Evolutionary conservation across 2,888 invertebrate species (phyloP).

Genomic region (Megastigmus dorsalis): DNA sequence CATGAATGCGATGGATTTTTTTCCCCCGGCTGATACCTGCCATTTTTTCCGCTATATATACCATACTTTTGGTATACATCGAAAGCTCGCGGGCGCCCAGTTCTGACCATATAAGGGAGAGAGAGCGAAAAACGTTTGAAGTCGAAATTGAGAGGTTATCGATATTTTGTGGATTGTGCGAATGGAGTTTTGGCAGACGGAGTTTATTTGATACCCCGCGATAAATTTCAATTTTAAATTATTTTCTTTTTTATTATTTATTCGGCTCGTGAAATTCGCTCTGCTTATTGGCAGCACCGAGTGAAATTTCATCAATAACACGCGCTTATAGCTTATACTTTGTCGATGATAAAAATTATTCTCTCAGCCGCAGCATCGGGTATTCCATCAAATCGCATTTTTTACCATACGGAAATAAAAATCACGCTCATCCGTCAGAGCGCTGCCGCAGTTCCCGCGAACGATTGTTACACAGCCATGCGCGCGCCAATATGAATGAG

Average conservation of each 20-base stretch:
- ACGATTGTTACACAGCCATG: too few relatives aligned
- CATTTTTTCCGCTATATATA: not conserved
- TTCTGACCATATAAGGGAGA: not conserved
- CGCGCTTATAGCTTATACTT: too few relatives aligned
- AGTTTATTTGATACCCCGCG: slow-evolving; percentile 4
- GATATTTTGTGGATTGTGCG: slow-evolving; percentile 30
- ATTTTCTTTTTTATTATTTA: slow-evolving; percentile 6
- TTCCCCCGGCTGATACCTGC: not conserved
- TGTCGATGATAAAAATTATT: too few relatives aligned
- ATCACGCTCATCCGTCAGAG: too few relatives aligned
- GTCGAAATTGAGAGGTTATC: slow-evolving; percentile 44
- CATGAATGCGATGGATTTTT: slow-evolving; percentile 16
- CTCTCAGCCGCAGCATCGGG: too few relatives aligned
- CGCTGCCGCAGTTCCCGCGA: too few relatives aligned
- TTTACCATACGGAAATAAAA: too few relatives aligned
- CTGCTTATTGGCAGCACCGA: too few relatives aligned
- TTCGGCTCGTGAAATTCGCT: not conserved
- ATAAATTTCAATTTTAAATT: slow-evolving; percentile 26
- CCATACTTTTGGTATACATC: not conserved
- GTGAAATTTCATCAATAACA: too few relatives aligned
- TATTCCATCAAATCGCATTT: too few relatives aligned
- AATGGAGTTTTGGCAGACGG: not conserved
- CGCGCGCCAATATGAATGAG: too few relatives aligned
- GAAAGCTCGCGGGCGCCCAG: not conserved
- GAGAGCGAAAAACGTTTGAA: slow-evolving; percentile 41